Base-by-base conservation (phyloP, 2,797 vertebrate species). In the Sebastes minor region DNA sequence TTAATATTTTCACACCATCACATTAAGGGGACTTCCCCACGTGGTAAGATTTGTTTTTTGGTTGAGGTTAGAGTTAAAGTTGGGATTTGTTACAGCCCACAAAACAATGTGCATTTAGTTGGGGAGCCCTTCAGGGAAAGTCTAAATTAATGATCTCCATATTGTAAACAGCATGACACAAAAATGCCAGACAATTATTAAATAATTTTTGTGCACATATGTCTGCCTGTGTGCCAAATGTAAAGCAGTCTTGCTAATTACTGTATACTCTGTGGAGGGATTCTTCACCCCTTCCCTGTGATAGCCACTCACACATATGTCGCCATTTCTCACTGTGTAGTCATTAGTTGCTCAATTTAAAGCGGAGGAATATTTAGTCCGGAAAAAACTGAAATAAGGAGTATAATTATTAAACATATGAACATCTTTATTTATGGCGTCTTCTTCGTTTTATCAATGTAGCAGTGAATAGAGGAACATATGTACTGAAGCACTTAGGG, bases 231-330 rank as follows among this genome's bases (percentile, higher is more conserved):
- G 55, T 33, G 27, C 61, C 61, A 84, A 38, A 64, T 18, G 33
- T 65, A 27, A 79, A 81, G 77, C 68, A 67, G 75, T 61, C 69
- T 76, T 11, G 22, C 73, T 87, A 85, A 92, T 91, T 84, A 80
- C 57, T 64, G 55, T 53, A 27, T 53, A 30, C 80, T 85, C 75
- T 16, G 20, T 38, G n/a, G 49, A 76, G 74, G 70, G 60, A 64
- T 74, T 67, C 32, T 63, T 78, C 68, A 67, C 64, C 30, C n/a
- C 23, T 81, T 74, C 78, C 81, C 52, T 53, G 78, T 80, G 80
- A 49, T 71, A 68, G 46, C 71, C 30, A 20, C 66, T 65, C 67
- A 79, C 46, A 65, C 72, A 71, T 30, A 59, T 72, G 81, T 64
- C 5, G 3, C 62, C 55, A 69, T 78, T 74, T 83, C 72, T 80